Evolutionary conservation across 2,113 vertebrate species (phyloP).

Genomic region (Perca schrenkii): DNA sequence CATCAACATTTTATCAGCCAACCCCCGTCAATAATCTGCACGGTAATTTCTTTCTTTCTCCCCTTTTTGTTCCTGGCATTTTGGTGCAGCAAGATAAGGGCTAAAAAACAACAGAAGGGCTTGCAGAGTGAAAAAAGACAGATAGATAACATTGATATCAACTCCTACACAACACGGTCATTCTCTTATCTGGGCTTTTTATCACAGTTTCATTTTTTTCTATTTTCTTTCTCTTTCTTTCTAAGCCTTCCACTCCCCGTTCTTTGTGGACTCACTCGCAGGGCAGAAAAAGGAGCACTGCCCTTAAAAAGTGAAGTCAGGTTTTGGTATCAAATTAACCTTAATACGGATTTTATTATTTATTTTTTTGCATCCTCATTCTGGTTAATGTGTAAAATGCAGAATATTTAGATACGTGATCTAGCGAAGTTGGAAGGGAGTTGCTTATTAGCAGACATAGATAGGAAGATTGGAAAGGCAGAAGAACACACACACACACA

Average conservation of each 20-base stretch:
- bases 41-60: slow-evolving; percentile 88
- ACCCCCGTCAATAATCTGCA: slow-evolving; percentile 88
- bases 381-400: slow-evolving; percentile 28
- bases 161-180: slow-evolving; percentile 97
- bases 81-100: slow-evolving; percentile 95
- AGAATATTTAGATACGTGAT: slow-evolving; percentile 57
- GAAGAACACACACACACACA: slow-evolving; percentile 36
- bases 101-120: slow-evolving; percentile 95
- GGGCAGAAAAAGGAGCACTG: slow-evolving; percentile 70
- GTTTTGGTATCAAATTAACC: slow-evolving; percentile 85
- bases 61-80: slow-evolving; percentile 97
- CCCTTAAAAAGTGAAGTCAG: slow-evolving; percentile 85
- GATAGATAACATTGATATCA: slow-evolving; percentile 97
- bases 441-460: slow-evolving; percentile 64
- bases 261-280: slow-evolving; percentile 80
- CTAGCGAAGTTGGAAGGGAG: slow-evolving; percentile 46
- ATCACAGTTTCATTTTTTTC: slow-evolving; percentile 86
- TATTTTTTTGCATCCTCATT: slow-evolving; percentile 30
- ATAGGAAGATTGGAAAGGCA: slow-evolving; percentile 55
- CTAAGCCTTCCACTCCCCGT: slow-evolving; percentile 69
- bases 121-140: slow-evolving; percentile 93
- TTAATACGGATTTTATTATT: slow-evolving; percentile 39
- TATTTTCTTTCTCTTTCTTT: slow-evolving; percentile 65
- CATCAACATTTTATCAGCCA: slow-evolving; percentile 87
- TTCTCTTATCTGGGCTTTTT: slow-evolving; percentile 94